Percentiles rank a stretch among this genome's conserved stretches.
Conservation (phyloP, 2,113 vertebrate genomes). For the Mastomys coucha region DNA sequence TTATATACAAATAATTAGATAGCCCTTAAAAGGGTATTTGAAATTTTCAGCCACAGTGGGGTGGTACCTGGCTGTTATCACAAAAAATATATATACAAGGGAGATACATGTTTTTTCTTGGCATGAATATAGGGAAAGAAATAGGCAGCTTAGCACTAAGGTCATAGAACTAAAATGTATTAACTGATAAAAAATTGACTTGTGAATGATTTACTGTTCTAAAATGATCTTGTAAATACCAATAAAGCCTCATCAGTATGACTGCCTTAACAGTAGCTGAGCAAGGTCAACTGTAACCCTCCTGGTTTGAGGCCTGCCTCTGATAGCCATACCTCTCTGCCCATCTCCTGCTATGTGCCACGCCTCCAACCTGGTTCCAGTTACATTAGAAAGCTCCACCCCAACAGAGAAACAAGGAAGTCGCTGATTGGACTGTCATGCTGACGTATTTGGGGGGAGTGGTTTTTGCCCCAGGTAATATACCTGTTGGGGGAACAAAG, state of each 20-base stretch:
- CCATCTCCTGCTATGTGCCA: too few relatives aligned
- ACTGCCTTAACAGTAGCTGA: neutral
- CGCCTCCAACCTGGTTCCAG: too few relatives aligned
- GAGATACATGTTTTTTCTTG: slow-evolving; percentile 1
- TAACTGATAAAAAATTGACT: neutral
- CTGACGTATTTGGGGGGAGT: too few relatives aligned
- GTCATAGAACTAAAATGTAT: neutral
- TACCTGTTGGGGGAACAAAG: too few relatives aligned
- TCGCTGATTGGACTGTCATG: too few relatives aligned
- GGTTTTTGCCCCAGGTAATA: too few relatives aligned
- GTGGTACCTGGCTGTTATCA: neutral
- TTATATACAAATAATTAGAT: neutral
- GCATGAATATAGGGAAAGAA: neutral
- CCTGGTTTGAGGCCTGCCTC: too few relatives aligned
- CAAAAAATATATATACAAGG: neutral
- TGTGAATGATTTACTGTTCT: slow-evolving; percentile 26
- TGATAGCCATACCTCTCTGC: too few relatives aligned
- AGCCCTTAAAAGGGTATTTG: neutral
- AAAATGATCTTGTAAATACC: neutral
- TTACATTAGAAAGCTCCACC: too few relatives aligned
- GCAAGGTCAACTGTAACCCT: too few relatives aligned
- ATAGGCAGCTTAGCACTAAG: neutral
- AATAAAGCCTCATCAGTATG: neutral
- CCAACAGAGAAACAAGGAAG: too few relatives aligned
- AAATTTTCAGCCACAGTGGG: neutral